Evolutionary conservation across 1,140 invertebrate genomes (phyloP), one percentile per base, ranked within the genome.

Genomic region (Holotrichia oblita): DNA sequence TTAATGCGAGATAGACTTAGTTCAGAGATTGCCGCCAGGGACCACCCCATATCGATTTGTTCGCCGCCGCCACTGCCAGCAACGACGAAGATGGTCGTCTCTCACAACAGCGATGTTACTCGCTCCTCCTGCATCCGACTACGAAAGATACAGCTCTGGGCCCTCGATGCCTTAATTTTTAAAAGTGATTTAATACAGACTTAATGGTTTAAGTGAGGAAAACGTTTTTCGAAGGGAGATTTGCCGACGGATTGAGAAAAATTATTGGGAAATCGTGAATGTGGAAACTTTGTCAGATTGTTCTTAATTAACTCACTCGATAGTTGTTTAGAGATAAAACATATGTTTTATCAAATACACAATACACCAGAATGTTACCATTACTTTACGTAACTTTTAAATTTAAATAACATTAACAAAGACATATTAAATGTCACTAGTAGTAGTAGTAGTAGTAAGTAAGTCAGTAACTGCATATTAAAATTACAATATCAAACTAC

Each of bases 1-100:
- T 85, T 85, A 85, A 85, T 85, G 84, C 73, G 79, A 83, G 80
- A 82, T 82, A 81, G 83, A 82, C 82, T 83, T 80, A 83, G 82
- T 83, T 83, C 76, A 75, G 73, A 80, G 83, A 83, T 82, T 82
- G 81, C 81, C 82, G 77, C 80, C 40, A 78, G 82, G 81, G 81
- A 83, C 77, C 74, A 64, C 78, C 64, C 64, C 73, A 80, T 82
- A 82, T 82, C 81, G 81, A 82, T 82, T 82, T 78, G 78, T 73
- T 34, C n/a, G 34, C 73, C 22, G 73, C 73, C 73, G 61, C 61
- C 61, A 69, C 24, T 22, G 61, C 61, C 14, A n/a, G n/a, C n/a
- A 55, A 55, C 12, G 12, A 17, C 48, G 48, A 55, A 6, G 48
- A 55, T 14, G 48, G 17, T n/a, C n/a, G 48, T 0, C 14, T 55